A percentile compares a stretch with the other conserved stretches of the same genome.
Evolutionary conservation across 2,113 vertebrate species (phyloP).

Genomic region (Oncorhynchus masou): DNA sequence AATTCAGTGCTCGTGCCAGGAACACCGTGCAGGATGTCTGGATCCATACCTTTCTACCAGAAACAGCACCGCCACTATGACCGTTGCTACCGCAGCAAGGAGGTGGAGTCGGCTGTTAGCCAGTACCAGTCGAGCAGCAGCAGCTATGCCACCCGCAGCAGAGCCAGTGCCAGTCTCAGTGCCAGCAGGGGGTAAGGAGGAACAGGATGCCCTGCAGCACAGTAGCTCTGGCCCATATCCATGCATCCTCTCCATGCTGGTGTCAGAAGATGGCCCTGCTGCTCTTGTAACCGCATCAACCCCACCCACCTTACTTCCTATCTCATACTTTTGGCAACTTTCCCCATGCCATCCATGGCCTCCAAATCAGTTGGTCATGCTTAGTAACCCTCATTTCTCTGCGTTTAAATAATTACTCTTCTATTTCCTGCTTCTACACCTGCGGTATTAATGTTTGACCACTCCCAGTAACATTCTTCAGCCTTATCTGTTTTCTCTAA

Average conservation of each 20-base stretch:
- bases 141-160: slow-evolving; percentile 73
- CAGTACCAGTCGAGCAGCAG: slow-evolving; percentile 80
- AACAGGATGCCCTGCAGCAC: slow-evolving; percentile 80
- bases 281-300: slow-evolving; percentile 56
- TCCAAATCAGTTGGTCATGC: slow-evolving; percentile 34
- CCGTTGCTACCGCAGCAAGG: slow-evolving; percentile 82
- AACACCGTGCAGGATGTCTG: slow-evolving; percentile 82
- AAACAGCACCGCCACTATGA: slow-evolving; percentile 90
- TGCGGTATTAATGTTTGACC: neutral
- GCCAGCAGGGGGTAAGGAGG: slow-evolving; percentile 79
- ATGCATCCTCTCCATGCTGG: slow-evolving; percentile 36
- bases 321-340: slow-evolving; percentile 5
- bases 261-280: slow-evolving; percentile 33
- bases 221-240: slow-evolving; percentile 13
- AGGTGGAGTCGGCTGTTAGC: slow-evolving; percentile 79
- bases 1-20: slow-evolving; percentile 23
- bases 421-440: slow-evolving; percentile 19
- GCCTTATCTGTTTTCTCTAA: slow-evolving; percentile 4
- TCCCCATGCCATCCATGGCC: neutral
- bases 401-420: neutral
- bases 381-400: slow-evolving; percentile 41
- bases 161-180: too few species aligned
- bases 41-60: slow-evolving; percentile 92
- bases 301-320: slow-evolving; percentile 3
- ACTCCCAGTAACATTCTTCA: neutral